These are phyloP conservation scores for Augiades crinisus DNA, from an alignment of 2,888 invertebrate species.

Conservation along the genomic window DNA sequence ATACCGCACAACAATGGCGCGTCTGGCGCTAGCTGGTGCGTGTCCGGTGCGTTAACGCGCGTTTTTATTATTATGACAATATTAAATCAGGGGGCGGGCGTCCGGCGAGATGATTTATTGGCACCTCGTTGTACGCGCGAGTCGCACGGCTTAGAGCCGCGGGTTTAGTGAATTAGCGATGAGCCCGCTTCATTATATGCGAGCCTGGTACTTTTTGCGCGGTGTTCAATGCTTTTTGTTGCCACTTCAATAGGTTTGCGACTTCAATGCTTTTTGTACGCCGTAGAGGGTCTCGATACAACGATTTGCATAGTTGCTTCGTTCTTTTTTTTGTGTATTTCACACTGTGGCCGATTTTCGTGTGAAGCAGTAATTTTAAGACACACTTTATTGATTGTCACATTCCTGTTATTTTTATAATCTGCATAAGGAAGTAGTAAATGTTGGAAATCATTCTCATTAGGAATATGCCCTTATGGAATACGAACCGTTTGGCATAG, in stretches of 20 bases:
- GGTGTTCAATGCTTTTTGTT: constrained; percentile 15
- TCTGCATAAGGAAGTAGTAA: too few relatives aligned
- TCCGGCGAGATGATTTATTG: constrained; percentile 64
- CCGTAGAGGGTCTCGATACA: constrained; percentile 22
- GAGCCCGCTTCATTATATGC: constrained; percentile 25
- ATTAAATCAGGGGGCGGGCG: constrained; percentile 68
- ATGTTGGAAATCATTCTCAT: too few relatives aligned
- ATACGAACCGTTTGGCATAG: too few relatives aligned
- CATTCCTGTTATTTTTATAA: too few relatives aligned
- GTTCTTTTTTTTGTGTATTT: constrained; percentile 3
- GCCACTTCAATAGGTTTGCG: constrained; percentile 19
- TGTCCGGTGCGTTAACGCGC: constrained; percentile 51
- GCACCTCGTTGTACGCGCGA: constrained; percentile 45
- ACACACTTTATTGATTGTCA: too few relatives aligned
- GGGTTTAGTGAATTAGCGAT: constrained; percentile 26
- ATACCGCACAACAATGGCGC: constrained; percentile 17
- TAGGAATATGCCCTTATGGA: too few relatives aligned
- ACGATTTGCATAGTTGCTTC: constrained; percentile 18
- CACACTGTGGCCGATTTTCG: neutral
- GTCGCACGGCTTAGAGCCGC: constrained; percentile 26
- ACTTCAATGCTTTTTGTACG: constrained; percentile 25
- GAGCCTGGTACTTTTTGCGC: constrained; percentile 24
- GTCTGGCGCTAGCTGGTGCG: constrained; percentile 35
- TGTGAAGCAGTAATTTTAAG: too few relatives aligned
- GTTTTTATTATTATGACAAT: constrained; percentile 74